A percentile compares a stretch with the other conserved stretches of the same genome.
Conservation (phyloP, 2,797 vertebrate genomes). For the Tinamus major region DNA sequence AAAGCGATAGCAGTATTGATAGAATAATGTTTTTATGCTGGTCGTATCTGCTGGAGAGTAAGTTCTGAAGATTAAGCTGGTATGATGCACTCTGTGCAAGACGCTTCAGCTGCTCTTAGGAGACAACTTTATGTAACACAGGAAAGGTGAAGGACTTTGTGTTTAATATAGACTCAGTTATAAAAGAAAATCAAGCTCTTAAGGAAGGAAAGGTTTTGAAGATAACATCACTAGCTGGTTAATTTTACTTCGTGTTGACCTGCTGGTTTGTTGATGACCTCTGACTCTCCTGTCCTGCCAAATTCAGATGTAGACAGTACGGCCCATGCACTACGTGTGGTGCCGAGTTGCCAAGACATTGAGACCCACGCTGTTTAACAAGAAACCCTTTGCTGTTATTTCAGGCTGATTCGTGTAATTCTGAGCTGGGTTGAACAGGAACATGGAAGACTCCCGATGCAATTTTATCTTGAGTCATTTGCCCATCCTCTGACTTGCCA, state of each 20-base stretch:
- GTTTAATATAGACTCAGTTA: not conserved
- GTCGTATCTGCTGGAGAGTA: not conserved
- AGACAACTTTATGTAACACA: not conserved
- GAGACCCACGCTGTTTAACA: not conserved
- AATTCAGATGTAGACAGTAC: not conserved
- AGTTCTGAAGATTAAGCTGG: not conserved
- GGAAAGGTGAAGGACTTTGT: not conserved
- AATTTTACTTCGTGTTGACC: not conserved
- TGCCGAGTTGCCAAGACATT: not conserved
- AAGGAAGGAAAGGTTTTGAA: not conserved
- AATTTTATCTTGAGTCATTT: slow-evolving; percentile 20
- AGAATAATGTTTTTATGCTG: not conserved
- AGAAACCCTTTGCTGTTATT: not conserved
- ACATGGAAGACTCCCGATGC: not conserved
- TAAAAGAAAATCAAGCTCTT: not conserved
- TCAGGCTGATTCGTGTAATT: not conserved
- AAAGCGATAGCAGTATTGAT: not conserved
- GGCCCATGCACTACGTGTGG: not conserved
- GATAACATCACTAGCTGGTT: not conserved
- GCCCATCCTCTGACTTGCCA: not conserved
- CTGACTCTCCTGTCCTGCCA: not conserved
- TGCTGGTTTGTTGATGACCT: not conserved
- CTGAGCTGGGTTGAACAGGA: not conserved
- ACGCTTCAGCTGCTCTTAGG: not conserved
- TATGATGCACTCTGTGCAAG: not conserved